Evolutionary conservation across 2,113 vertebrate genomes (phyloP).

Genomic region (Equus przewalskii): DNA sequence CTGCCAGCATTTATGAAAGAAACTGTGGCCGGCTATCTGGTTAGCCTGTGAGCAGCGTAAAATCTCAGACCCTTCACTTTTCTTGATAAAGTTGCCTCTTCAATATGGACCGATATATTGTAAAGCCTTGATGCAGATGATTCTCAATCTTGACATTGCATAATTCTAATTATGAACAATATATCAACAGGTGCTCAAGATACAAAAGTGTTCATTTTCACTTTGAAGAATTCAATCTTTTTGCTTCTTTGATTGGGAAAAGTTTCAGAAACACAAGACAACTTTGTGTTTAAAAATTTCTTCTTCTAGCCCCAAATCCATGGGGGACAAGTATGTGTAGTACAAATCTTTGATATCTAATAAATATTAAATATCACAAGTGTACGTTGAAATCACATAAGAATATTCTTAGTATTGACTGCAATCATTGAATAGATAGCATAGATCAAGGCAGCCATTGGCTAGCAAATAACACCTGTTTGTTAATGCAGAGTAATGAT

Average conservation of each 20-base stretch:
- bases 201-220: neutral
- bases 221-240: neutral
- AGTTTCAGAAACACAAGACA: conserved; percentile 35
- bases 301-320: neutral
- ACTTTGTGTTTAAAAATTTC: conserved; percentile 18
- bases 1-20: neutral
- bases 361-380: neutral
- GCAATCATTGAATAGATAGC: neutral
- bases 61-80: neutral
- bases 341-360: conserved; percentile 28
- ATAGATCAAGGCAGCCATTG: neutral
- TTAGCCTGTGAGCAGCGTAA: neutral
- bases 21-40: neutral
- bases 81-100: neutral
- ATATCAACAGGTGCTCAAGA: conserved; percentile 6
- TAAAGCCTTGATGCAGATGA: neutral
- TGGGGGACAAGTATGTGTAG: neutral
- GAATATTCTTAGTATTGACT: conserved; percentile 24
- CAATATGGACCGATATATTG: neutral
- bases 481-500: neutral
- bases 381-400: conserved; percentile 14
- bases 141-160: neutral
- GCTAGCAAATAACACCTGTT: neutral
- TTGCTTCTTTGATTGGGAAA: conserved; percentile 9
- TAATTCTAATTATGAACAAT: neutral